These are phyloP conservation scores for Hypomesus transpacificus DNA, from an alignment of 2,113 vertebrate genomes.

Conservation along the genomic window DNA sequence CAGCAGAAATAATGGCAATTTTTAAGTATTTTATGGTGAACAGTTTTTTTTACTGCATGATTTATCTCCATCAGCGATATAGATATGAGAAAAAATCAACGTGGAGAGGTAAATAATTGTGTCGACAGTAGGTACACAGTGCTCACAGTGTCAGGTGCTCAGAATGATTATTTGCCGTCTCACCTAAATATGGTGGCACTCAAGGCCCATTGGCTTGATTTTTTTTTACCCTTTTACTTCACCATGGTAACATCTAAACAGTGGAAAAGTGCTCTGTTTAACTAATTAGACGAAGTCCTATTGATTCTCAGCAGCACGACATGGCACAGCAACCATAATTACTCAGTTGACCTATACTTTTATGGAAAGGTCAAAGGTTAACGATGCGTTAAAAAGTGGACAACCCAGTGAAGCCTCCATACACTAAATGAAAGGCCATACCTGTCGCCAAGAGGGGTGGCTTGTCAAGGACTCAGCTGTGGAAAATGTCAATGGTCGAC, in stretches of 20 bases:
- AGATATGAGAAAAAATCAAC: no score
- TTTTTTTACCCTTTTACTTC: neutral
- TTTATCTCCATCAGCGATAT: no score
- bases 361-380: constrained; percentile 2
- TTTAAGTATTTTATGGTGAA: no score
- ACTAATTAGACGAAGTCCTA: neutral
- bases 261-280: constrained; percentile 1
- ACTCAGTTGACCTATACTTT: neutral
- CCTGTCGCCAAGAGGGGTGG: neutral
- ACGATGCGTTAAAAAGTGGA: neutral
- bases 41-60: no score
- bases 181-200: no score
- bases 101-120: no score
- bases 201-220: neutral
- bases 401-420: neutral
- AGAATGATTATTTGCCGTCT: neutral
- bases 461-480: neutral
- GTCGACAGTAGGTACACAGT: neutral
- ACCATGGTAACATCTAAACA: neutral
- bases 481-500: neutral
- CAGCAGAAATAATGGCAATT: no score
- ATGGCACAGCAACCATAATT: neutral
- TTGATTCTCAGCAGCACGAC: constrained; percentile 5
- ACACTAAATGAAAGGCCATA: constrained; percentile 7
- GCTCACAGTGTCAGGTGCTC: neutral